Evolutionary conservation across 1,140 invertebrate genomes (phyloP).

Genomic region (Thalassaphorura encarpata): DNA sequence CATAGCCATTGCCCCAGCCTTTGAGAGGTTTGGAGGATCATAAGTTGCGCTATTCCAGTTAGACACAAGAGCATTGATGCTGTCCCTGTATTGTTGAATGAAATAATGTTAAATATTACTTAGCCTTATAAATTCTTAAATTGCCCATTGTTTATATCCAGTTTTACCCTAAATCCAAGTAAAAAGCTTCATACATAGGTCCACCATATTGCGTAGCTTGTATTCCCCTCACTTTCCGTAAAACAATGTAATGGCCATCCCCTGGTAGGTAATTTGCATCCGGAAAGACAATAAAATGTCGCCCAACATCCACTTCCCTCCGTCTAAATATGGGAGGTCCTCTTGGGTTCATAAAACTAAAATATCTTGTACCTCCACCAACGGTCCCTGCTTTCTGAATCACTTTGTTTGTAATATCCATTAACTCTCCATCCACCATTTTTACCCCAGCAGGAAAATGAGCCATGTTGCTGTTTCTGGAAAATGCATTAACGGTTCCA

Average conservation of each 20-base stretch:
- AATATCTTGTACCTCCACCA: slow-evolving; percentile 12
- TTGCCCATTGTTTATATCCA: background rate
- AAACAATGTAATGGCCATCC: slow-evolving; percentile 22
- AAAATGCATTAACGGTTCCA: background rate
- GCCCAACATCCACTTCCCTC: slow-evolving; percentile 12
- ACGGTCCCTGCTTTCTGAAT: slow-evolving; percentile 4
- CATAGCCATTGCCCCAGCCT: background rate
- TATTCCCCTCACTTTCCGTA: background rate
- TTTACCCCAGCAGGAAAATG: background rate
- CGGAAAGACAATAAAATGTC: slow-evolving; percentile 12
- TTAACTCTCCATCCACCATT: slow-evolving; percentile 12
- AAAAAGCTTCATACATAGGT: slow-evolving; percentile 22
- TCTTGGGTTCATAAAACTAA: background rate
- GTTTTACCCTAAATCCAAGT: slow-evolving; percentile 19
- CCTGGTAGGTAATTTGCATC: slow-evolving; percentile 19
- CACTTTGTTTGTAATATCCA: slow-evolving; percentile 16
- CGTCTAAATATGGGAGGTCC: slow-evolving; percentile 14
- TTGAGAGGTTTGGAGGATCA: too few species aligned
- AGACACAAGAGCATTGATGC: slow-evolving; percentile 12
- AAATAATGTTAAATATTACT: background rate
- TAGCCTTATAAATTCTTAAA: background rate
- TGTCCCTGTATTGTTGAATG: slow-evolving; percentile 6
- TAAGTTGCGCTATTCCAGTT: slow-evolving; percentile 3
- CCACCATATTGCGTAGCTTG: background rate
- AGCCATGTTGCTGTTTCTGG: background rate